Conservation (phyloP, 2,797 vertebrate genomes). For the Phoxinus dragarum region DNA sequence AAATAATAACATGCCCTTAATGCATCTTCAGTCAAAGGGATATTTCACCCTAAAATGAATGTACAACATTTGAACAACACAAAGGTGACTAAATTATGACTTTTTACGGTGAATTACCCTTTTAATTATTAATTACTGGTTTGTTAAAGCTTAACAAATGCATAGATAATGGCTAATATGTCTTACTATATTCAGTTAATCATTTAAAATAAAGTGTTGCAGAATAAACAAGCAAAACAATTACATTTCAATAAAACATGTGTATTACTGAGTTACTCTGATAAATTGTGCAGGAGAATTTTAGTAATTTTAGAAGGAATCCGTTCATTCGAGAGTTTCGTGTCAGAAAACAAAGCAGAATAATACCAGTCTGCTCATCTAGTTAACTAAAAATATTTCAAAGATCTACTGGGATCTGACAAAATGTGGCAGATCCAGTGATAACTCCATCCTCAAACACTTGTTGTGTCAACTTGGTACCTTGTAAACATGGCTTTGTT, state of each 20-base stretch:
- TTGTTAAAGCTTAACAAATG: no score
- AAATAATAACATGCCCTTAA: no score
- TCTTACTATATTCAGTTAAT: no score
- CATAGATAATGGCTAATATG: no score
- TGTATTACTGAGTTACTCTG: background rate
- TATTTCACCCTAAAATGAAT: no score
- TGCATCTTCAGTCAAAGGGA: no score
- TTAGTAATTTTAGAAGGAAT: background rate
- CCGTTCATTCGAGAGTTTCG: background rate
- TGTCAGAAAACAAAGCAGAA: background rate
- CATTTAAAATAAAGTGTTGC: no score
- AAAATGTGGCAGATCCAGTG: background rate
- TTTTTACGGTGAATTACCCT: no score
- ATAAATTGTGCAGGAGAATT: background rate
- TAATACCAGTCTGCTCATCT: background rate
- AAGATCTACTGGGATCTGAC: background rate
- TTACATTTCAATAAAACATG: background rate
- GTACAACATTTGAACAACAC: no score
- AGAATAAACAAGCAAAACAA: no score
- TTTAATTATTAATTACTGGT: no score
- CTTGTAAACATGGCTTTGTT: conserved; percentile 11
- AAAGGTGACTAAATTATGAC: no score
- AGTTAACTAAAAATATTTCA: background rate
- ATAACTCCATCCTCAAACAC: background rate
- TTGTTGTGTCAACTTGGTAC: background rate